Evolutionary conservation across 2,113 vertebrate species (phyloP), one percentile per base, ranked within the genome.

Genomic region (Pyrgilauda ruficollis): DNA sequence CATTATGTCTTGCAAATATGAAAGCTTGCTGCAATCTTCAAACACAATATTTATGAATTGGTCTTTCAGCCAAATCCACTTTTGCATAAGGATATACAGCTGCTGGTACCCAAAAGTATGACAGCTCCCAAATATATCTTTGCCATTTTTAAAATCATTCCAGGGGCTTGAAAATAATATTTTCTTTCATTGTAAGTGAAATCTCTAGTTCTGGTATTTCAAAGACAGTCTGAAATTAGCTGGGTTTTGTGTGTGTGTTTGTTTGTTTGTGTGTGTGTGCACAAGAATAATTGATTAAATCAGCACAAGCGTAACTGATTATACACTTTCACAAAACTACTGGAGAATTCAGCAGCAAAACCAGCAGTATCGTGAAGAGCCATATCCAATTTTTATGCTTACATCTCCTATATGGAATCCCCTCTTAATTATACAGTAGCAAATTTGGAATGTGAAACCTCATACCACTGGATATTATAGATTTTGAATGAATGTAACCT

Each of bases 231-330:
- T 95, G 96, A 96, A 96, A 97, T 96, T 93, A 96, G 74, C 62
- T 0, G 58, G 62, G 26, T 68, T 95, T 92, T 97, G 64, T 89
- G 63, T 89, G 63, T 85, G 70, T 47, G 58, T 58, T 15, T 94
- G 55, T 75, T 53, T 81, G 87, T 96, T 96, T 97, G 92, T 96
- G 96, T 97, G 92, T 96, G 96, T 97, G 90, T 70, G 83, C 73
- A 92, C 64, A 74, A 96, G 94, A 93, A 94, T 97, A 97, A 97
- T 96, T 96, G 80, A 95, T 92, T 94, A 97, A 97, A 97, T 96
- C 84, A 94, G 91, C 93, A 94, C 80, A 96, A 96, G 93, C 17
- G 0, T 70, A 97, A 92, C 86, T 95, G 96, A 96, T 97, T 97
- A 96, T 75, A 94, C 86, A 92, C 95, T 95, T 91, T 64, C 67